Evolutionary conservation across 2,797 vertebrate genomes (phyloP).

Genomic region (Eurystomus glaucurus): DNA sequence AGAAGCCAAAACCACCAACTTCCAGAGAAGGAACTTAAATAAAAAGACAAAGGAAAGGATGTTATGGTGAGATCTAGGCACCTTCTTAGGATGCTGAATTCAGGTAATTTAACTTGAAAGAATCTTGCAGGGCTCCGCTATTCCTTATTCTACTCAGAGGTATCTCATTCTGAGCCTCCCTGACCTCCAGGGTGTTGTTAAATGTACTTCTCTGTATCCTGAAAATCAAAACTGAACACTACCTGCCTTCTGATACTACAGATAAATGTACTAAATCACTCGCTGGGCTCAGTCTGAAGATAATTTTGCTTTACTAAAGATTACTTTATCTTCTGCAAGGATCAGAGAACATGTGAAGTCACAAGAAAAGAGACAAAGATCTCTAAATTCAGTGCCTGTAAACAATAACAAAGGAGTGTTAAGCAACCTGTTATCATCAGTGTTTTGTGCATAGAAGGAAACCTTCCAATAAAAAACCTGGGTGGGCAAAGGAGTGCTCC

Average conservation of each 20-base stretch:
- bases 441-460: not conserved
- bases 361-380: not conserved
- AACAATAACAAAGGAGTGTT: not conserved
- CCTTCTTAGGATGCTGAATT: not conserved
- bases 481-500: not conserved
- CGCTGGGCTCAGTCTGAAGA: not conserved
- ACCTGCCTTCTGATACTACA: not conserved
- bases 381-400: not conserved
- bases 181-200: not conserved
- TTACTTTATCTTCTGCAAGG: not conserved
- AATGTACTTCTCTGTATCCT: not conserved
- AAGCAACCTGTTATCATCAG: not conserved
- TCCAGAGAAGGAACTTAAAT: conserved; percentile 83
- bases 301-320: not conserved
- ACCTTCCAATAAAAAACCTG: not conserved
- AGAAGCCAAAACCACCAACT: conserved; percentile 90
- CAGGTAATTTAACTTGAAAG: not conserved
- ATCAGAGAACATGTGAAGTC: not conserved
- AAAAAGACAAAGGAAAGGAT: not conserved
- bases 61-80: not conserved
- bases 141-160: not conserved
- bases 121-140: not conserved
- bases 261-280: not conserved
- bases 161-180: not conserved
- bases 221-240: not conserved